Evolutionary conservation across 2,113 vertebrate genomes (phyloP), one percentile per base, ranked within the genome.

Genomic region (Nymphicus hollandicus): DNA sequence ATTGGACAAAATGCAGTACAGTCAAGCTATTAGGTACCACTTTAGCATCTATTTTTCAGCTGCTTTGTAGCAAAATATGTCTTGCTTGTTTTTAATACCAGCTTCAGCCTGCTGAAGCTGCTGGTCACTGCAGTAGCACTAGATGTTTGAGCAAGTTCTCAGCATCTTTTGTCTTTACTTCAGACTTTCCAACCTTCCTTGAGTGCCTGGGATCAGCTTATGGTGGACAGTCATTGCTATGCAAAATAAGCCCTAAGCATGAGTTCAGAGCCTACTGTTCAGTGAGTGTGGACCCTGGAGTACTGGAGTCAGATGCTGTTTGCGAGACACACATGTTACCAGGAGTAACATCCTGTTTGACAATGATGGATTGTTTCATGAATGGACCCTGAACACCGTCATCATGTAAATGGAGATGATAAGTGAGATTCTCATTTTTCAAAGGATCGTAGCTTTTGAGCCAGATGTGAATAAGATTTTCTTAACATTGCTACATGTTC

Each of bases 251-350:
- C n/a, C 27, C 31, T 66, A 17, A 74, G 41, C 15, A 0, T 8
- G 17, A 12, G 29, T 17, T 18, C 20, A 37, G 41, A 33, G 55
- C 9, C 29, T 35, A 10, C 17, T 27, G 6, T n/a, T 50, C 37
- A 46, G 31, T 0, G 1, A 3, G 25, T 3, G 8, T 25, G 31
- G 43, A 20, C 17, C 27, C 47, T 18, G 58, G 47, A 56, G 56
- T 8, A 3, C 28, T 35, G 13, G 18, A 16, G 29, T 14, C 25
- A 25, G 27, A 8, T 27, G 29, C 35, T 60, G 43, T 28, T 25
- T 15, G 31, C 6, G 33, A 53, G 31, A 46, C 1, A 12, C 33
- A 0, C 0, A 3, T 8, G n/a, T 24, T 5, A 15, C 19, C 22
- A 13, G 41, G 29, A 81, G 9, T 11, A 23, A 10, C 0, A 4